Evolutionary conservation across 23 tunicate species (phyloP), one percentile per base, ranked within the genome.

Genomic region (Trididemnum miniatum): DNA sequence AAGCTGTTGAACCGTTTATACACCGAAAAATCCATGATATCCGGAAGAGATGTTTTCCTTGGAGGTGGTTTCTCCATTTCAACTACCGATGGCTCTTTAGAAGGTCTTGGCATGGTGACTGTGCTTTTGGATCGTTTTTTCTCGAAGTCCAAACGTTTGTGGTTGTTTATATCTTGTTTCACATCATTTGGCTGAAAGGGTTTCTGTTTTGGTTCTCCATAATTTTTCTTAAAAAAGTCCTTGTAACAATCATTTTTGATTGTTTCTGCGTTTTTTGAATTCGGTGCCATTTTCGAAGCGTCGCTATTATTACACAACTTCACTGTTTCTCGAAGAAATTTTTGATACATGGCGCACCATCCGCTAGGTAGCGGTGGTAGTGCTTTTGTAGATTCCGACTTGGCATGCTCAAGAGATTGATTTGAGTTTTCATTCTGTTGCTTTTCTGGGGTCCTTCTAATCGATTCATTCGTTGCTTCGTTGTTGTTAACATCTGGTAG

Each of bases 121-220:
- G 82, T 77, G 66, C 82, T 77, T 57, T 57, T 52, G 2, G 82
- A 77, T 27, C 82, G 35, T 51, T 52, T 77, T 54, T 77, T 77
- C 27, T 38, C 60, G 60, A 7, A 7, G 15, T 71, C 76, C 54
- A 44, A 44, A 44, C 54, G 31, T 15, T 44, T 44, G 15, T 44
- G 15, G 9, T 44, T 44, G n/a, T n/a, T n/a, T n/a, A n/a, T n/a
- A n/a, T n/a, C n/a, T n/a, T n/a, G n/a, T n/a, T n/a, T n/a, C n/a
- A n/a, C n/a, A n/a, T n/a, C n/a, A n/a, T n/a, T n/a, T n/a, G n/a
- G n/a, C 15, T 44, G 12, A 44, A 44, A 15, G 15, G 54, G 54
- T 44, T 9, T 9, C 9, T 7, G 12, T 44, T 44, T 15, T 7
- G 54, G 54, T 24, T 20, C 29, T 24, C n/a, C 67, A 62, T 62